Conservation (phyloP, 2,113 vertebrate genomes). For the Leucopsar rothschildi region DNA sequence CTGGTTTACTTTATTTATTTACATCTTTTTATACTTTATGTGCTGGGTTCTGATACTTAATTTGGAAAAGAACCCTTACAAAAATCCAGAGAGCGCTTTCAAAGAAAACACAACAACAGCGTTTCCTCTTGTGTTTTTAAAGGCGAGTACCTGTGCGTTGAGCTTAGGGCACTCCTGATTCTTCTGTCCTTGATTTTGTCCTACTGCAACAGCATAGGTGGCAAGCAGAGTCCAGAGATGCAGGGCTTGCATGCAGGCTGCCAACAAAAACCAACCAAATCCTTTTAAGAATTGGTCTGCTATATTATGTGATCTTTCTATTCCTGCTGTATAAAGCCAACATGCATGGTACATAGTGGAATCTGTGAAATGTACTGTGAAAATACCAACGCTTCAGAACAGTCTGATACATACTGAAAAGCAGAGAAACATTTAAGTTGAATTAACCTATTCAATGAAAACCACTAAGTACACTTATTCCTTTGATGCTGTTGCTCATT, state of each 20-base stretch:
- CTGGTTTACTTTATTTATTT: neutral
- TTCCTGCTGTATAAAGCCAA: neutral
- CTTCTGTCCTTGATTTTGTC: conserved; percentile 68
- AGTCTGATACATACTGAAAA: neutral
- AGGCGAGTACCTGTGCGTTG: conserved; percentile 66
- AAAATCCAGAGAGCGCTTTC: neutral
- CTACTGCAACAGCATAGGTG: conserved; percentile 61
- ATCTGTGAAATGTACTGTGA: neutral
- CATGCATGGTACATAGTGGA: neutral
- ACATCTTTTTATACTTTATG: neutral
- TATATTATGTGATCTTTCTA: neutral
- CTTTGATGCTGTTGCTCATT: neutral
- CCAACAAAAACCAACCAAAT: conserved; percentile 63
- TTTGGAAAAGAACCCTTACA: neutral
- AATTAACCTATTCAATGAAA: neutral
- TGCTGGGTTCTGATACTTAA: neutral
- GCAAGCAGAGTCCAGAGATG: conserved; percentile 57
- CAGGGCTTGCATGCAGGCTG: conserved; percentile 64
- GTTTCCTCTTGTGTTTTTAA: conserved; percentile 30
- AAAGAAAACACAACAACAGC: neutral
- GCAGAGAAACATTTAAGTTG: neutral
- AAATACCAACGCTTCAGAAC: neutral
- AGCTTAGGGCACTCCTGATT: conserved; percentile 57
- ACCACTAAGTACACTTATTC: neutral
- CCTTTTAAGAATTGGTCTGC: conserved; percentile 54